Evolutionary conservation across 2,797 vertebrate genomes (phyloP), one percentile per base, ranked within the genome.

Genomic region (Taenioides sp.): DNA sequence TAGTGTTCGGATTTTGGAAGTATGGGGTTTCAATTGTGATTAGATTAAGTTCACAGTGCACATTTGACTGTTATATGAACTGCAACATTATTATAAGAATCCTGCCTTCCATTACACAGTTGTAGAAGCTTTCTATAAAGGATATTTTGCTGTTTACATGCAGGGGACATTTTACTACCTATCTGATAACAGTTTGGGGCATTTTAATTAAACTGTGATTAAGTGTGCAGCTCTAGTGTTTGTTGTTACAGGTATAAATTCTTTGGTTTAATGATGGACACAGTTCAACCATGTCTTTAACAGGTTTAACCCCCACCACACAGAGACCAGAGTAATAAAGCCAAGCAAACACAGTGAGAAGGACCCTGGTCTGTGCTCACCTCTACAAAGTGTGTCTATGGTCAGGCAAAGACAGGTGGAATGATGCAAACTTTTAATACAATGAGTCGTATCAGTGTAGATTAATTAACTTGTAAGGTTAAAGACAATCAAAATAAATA

Each of bases 231-330:
- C 22, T 22, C 7, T 25, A 58, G 20, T 57, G 54, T 23, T 11
- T 11, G 12, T 1, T 49, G 7, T 1, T 25, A 58, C 16, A 2
- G 40, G 23, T 52, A 47, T 43, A 7, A 71, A 74, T 23, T 82
- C 80, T 83, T 82, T 75, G 58, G 28, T 81, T 67, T 79, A 65
- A 57, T 80, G 43, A 69, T 76, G 67, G 34, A 75, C 47, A 72
- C 47, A 70, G 77, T 71, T 67, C 54, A 59, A 76, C 66, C 65
- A 65, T 27, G 67, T 60, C 82, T 69, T 78, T 82, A 87, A 81
- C 80, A 82, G 69, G 76, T 81, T 87, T 86, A 84, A 82, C 72
- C n/a, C 59, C 67, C 75, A 67, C 60, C 67, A 71, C 43, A 79
- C 25, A 2, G 68, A 76, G 67, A 75, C 58, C 22, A 2, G 65